These are phyloP conservation scores for Eristalinus sepulchralis DNA, from an alignment of 2,888 invertebrate species.

Conservation along the genomic window DNA sequence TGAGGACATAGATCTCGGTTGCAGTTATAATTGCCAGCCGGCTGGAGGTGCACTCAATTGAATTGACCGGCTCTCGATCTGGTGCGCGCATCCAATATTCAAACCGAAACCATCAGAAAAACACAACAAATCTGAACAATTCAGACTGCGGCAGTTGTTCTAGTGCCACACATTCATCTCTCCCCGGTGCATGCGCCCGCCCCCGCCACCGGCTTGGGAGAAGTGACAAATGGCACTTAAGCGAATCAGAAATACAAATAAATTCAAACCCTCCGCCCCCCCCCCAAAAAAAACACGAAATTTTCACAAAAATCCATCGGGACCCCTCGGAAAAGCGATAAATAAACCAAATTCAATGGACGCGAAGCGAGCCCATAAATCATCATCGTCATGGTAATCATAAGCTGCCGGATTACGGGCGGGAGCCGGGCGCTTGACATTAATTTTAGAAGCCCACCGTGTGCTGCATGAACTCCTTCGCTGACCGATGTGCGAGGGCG, in stretches of 20 bases:
- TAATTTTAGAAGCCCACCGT: conserved; percentile 56
- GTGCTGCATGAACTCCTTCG: conserved; percentile 11
- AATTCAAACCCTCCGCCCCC: neutral
- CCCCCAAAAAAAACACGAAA: neutral
- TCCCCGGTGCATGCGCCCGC: neutral
- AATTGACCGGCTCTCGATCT: neutral
- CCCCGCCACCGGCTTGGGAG: conserved; percentile 20
- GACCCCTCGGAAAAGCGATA: conserved; percentile 40
- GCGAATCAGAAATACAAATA: conserved; percentile 52
- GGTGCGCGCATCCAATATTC: conserved; percentile 15
- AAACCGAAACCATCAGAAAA: neutral
- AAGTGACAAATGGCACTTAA: conserved; percentile 45
- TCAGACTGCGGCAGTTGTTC: neutral
- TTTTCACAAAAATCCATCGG: neutral
- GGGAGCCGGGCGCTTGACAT: conserved; percentile 39
- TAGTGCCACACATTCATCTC: neutral
- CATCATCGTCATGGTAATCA: conserved; percentile 46
- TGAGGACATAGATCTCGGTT: neutral
- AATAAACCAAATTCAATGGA: conserved; percentile 65
- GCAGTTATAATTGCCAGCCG: neutral
- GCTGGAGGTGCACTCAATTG: neutral
- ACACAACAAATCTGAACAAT: conserved; percentile 12
- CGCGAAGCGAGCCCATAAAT: conserved; percentile 27
- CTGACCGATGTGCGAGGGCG: conserved; percentile 23
- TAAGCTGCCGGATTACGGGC: conserved; percentile 29